Percentiles rank a stretch among this genome's conserved stretches.
Conservation (phyloP, 2,113 vertebrate genomes). For the Paracanthobrama guichenoti region DNA sequence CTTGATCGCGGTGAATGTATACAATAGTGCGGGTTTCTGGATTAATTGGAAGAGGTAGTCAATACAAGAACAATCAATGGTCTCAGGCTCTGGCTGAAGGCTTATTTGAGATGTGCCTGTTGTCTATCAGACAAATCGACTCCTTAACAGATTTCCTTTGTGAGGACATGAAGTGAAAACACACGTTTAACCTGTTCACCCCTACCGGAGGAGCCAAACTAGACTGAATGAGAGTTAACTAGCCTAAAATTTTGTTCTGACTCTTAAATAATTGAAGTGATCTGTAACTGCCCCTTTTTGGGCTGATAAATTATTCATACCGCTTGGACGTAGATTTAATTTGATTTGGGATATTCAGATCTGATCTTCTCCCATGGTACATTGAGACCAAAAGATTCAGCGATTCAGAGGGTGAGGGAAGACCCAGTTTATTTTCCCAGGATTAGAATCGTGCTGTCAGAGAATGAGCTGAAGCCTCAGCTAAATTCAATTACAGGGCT, state of each 20-base stretch:
- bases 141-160: neutral
- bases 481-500: slow-evolving; percentile 55
- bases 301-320: slow-evolving; percentile 59
- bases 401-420: slow-evolving; percentile 2
- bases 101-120: neutral
- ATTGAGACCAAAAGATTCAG: neutral
- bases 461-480: slow-evolving; percentile 32
- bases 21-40: neutral
- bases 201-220: slow-evolving; percentile 9
- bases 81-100: neutral
- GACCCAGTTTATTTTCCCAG: slow-evolving; percentile 55
- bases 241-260: slow-evolving; percentile 47
- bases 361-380: slow-evolving; percentile 38
- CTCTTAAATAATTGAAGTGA: slow-evolving; percentile 60
- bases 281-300: slow-evolving; percentile 52
- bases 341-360: slow-evolving; percentile 59
- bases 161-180: neutral
- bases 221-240: slow-evolving; percentile 39
- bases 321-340: slow-evolving; percentile 59
- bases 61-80: slow-evolving; percentile 18
- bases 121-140: slow-evolving; percentile 11
- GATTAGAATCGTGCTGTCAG: slow-evolving; percentile 54
- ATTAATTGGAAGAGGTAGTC: slow-evolving; percentile 14
- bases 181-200: slow-evolving; percentile 16
- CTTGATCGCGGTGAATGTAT: too few species aligned